These are phyloP conservation scores for Zaprionus capensis DNA, from an alignment of 1,140 invertebrate species.

Conservation along the genomic window DNA sequence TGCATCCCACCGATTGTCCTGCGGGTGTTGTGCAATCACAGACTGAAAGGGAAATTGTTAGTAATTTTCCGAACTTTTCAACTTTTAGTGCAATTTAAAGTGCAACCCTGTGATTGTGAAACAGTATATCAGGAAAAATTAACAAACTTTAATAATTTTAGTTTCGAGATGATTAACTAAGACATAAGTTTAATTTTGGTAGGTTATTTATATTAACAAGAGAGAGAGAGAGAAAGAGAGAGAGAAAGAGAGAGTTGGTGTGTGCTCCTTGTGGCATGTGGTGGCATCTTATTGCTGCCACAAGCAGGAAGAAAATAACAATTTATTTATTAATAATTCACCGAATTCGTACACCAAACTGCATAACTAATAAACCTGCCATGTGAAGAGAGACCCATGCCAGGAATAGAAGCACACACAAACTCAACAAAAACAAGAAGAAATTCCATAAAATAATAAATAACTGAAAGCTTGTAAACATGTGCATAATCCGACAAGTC, in stretches of 20 bases:
- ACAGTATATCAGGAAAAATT: too few relatives aligned
- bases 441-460: slow-evolving; percentile 72
- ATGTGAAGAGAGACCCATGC: slow-evolving; percentile 30
- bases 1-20: not conserved
- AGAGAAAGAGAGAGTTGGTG: too few relatives aligned
- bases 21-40: not conserved
- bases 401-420: slow-evolving; percentile 1
- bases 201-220: not conserved
- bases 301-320: slow-evolving; percentile 22
- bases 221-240: too few relatives aligned
- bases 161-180: not conserved
- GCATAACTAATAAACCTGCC: slow-evolving; percentile 80
- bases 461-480: slow-evolving; percentile 79
- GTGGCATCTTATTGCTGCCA: slow-evolving; percentile 17
- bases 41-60: not conserved
- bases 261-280: slow-evolving; percentile 14
- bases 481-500: slow-evolving; percentile 73
- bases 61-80: not conserved
- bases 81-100: fast-evolving
- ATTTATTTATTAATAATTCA: slow-evolving; percentile 76
- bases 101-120: too few relatives aligned
- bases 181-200: too few relatives aligned
- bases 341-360: slow-evolving; percentile 50
- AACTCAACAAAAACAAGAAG: slow-evolving; percentile 6
- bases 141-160: too few relatives aligned